phyloP scores from a whole-genome alignment of 2,888 invertebrate species.

The Xanthorhoe designata region DNA sequence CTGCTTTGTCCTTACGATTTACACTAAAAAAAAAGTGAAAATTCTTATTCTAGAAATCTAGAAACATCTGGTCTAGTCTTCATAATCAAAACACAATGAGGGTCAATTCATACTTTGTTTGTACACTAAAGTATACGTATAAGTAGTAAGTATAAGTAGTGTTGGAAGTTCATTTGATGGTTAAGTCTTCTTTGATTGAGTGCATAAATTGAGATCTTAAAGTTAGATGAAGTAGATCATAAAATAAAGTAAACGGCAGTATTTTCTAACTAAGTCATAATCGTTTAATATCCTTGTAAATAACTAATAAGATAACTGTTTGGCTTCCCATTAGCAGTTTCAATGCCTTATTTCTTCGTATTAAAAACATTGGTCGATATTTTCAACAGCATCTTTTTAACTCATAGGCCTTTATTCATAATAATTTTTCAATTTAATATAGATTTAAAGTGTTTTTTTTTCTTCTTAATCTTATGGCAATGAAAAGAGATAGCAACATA shows the following conservation, averaged over 20 bases:
- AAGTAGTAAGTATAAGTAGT: too few relatives aligned
- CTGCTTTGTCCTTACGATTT: neutral
- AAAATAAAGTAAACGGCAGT: neutral
- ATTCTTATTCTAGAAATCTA: slow-evolving; percentile 7
- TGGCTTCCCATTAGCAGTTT: neutral
- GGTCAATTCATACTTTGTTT: slow-evolving; percentile 13
- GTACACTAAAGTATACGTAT: slow-evolving; percentile 15
- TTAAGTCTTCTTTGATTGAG: slow-evolving; percentile 5
- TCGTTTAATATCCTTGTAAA: neutral
- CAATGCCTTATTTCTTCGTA: neutral
- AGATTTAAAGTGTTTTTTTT: too few relatives aligned
- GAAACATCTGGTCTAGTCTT: neutral
- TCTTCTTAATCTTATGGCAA: too few relatives aligned
- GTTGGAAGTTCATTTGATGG: neutral
- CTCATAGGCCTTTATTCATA: too few relatives aligned
- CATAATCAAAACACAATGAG: neutral
- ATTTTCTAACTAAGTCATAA: neutral
- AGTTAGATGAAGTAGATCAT: slow-evolving; percentile 4
- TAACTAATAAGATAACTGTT: neutral
- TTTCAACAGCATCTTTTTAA: neutral
- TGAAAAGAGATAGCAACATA: too few relatives aligned
- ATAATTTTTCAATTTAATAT: too few relatives aligned
- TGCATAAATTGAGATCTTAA: slow-evolving; percentile 21
- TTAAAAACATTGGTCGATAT: neutral
- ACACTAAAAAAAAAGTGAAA: too few relatives aligned